These are phyloP conservation scores for Drepana arcuata DNA, from an alignment of 1,140 invertebrate species.

Conservation along the genomic window DNA sequence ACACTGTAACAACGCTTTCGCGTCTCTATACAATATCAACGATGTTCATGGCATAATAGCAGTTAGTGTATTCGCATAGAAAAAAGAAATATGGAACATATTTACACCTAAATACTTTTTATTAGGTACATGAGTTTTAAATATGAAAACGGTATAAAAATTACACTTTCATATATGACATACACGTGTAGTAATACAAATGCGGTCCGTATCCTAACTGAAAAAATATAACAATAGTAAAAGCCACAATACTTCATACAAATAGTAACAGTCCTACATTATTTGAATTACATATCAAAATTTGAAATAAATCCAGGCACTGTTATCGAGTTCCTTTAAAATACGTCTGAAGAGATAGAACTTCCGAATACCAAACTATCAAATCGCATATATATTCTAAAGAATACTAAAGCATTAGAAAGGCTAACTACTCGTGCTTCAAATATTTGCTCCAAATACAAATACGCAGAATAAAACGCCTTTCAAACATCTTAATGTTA, in stretches of 20 bases:
- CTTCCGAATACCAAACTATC: too few species aligned
- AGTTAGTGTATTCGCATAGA: slow-evolving; percentile 66
- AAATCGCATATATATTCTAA: too few species aligned
- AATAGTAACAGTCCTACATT: slow-evolving; percentile 46
- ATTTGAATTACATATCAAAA: slow-evolving; percentile 43
- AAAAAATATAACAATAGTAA: slow-evolving; percentile 70
- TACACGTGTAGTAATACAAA: slow-evolving; percentile 65
- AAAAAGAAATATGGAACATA: slow-evolving; percentile 69
- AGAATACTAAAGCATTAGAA: too few species aligned
- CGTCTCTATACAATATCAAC: slow-evolving; percentile 66
- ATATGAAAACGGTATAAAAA: slow-evolving; percentile 72
- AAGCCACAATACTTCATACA: slow-evolving; percentile 58
- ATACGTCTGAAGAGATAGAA: too few species aligned
- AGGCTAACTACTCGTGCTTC: slow-evolving; percentile 50
- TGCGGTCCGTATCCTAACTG: slow-evolving; percentile 56
- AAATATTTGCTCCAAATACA: slow-evolving; percentile 52
- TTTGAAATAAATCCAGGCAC: slow-evolving; percentile 61
- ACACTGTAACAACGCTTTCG: slow-evolving; percentile 49
- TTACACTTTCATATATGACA: slow-evolving; percentile 67
- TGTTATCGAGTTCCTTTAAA: slow-evolving; percentile 39
- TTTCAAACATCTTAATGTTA: too few species aligned
- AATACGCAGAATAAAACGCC: slow-evolving; percentile 62
- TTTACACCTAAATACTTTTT: slow-evolving; percentile 65
- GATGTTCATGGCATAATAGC: slow-evolving; percentile 57
- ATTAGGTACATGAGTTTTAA: slow-evolving; percentile 68